Conservation (phyloP, 2,888 invertebrate species). For the Cantharis rustica region DNA sequence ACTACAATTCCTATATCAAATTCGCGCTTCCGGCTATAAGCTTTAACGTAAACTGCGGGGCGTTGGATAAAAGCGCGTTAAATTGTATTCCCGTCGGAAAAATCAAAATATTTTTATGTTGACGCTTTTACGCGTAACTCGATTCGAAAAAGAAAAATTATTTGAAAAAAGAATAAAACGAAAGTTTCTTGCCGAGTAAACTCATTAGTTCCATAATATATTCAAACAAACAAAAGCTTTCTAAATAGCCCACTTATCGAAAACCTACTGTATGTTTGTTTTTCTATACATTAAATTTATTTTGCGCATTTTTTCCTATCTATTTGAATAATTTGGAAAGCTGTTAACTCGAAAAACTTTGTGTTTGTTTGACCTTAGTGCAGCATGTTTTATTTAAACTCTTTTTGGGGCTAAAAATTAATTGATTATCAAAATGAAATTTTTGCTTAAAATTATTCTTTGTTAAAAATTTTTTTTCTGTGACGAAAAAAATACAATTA, state of each 20-base stretch:
- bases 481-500: too few species aligned
- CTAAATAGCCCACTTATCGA: background rate
- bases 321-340: background rate
- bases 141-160: background rate
- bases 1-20: constrained; percentile 9
- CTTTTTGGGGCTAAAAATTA: background rate
- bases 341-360: background rate
- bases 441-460: too few species aligned
- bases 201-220: background rate
- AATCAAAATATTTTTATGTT: background rate
- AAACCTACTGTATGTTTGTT: background rate
- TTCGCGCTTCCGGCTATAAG: constrained; percentile 23
- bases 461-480: too few species aligned
- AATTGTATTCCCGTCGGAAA: background rate
- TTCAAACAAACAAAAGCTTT: background rate
- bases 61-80: background rate
- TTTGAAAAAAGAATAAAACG: background rate
- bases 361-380: background rate
- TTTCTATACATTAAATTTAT: background rate
- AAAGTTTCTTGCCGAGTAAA: background rate
- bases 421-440: background rate
- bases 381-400: background rate
- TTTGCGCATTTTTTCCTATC: background rate
- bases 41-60: background rate
- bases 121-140: background rate